phyloP scores from a whole-genome alignment of 2,888 invertebrate genomes.

The Steinernema hermaphroditum region DNA sequence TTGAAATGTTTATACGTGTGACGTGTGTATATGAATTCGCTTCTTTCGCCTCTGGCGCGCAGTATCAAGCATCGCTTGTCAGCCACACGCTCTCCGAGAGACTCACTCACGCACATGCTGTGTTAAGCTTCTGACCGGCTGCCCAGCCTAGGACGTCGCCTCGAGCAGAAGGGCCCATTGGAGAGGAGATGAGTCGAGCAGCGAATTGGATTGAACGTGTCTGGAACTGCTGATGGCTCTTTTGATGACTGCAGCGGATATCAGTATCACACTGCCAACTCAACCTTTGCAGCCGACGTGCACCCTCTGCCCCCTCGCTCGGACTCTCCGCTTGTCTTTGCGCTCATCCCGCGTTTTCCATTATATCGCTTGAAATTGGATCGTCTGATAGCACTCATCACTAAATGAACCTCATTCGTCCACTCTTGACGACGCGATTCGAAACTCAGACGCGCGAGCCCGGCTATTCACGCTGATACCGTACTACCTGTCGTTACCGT shows the following conservation, averaged over 20 bases:
- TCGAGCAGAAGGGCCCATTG: conserved; percentile 18
- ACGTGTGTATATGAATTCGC: not conserved
- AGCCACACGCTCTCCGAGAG: not conserved
- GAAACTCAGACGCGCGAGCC: not conserved
- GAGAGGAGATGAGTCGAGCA: conserved; percentile 11
- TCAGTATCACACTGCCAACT: conserved; percentile 15
- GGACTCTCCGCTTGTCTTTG: conserved; percentile 12
- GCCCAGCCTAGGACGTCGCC: not conserved
- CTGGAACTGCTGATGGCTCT: conserved; percentile 23
- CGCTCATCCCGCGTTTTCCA: conserved; percentile 5
- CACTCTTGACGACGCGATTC: conserved; percentile 5
- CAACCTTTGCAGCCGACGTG: conserved; percentile 20
- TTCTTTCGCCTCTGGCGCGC: conserved; percentile 1
- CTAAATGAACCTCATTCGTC: conserved; percentile 26
- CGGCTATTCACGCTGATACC: not conserved
- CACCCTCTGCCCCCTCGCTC: not conserved
- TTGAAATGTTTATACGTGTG: not conserved
- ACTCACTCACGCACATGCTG: conserved; percentile 15
- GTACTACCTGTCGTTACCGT: conserved; percentile 2
- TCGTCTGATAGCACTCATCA: conserved; percentile 31
- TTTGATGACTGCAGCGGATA: conserved; percentile 12
- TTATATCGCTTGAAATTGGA: conserved; percentile 30
- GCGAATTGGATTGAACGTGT: conserved; percentile 17
- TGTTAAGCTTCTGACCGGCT: not conserved
- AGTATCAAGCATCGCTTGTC: conserved; percentile 10